Evolutionary conservation across 2,113 vertebrate genomes (phyloP), one percentile per base, ranked within the genome.

Genomic region (Caloenas nicobarica): DNA sequence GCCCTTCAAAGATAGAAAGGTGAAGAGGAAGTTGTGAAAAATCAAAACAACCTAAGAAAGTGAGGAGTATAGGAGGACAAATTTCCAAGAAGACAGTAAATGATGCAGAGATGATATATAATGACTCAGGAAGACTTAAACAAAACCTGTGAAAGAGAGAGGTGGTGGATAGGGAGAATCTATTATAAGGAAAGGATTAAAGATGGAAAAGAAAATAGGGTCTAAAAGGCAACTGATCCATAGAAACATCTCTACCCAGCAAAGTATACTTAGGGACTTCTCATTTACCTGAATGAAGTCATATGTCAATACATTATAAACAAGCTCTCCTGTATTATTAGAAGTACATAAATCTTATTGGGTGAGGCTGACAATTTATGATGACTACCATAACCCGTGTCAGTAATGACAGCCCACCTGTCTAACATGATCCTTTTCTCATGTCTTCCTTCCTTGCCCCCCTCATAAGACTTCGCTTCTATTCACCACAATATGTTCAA

Each of bases 1-100:
- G 4, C 5, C 8, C 28, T 60, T 94, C 74, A 71, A 44, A 61
- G 16, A 65, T 2, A 60, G 26, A 33, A 72, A 86, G 10, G 23
- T 84, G 21, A 94, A 93, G 34, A 91, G 25, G 29, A 94, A 94
- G 62, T 62, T 89, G 48, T 16, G 50, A 89, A 96, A 96, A 93
- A 71, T 84, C 53, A 93, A 76, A 95, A 65, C 61, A 79, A 60
- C 15, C 21, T 23, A 26, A 25, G 61, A 95, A 91, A 86, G 36
- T 86, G 79, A 93, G 38, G 17, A 62, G 14, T 64, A 33, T 33
- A 78, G 28, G 95, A 80, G 9, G 57, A 77, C 28, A 81, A 76
- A 56, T 26, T 72, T 56, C 7, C 64, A 69, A 7, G 10, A 46
- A 81, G 10, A 29, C 25, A 25, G 5, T 51, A 66, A 81, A 34